Conservation (phyloP, 2,888 invertebrate species). For the Diaprepes abbreviatus region DNA sequence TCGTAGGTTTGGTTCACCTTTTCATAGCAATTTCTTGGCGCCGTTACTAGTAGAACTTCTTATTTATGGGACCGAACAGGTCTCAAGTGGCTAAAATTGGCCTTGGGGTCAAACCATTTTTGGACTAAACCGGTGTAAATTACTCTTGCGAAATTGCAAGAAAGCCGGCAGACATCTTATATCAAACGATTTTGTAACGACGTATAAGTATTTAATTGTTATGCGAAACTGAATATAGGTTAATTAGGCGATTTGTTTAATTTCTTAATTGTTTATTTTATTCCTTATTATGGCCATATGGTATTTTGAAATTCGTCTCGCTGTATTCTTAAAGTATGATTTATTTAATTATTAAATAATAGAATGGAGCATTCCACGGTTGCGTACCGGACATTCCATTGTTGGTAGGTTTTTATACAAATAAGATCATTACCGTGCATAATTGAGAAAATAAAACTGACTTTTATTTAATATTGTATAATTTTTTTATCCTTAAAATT, state of each 20-base stretch:
- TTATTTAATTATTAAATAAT: no score
- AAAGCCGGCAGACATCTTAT: constrained; percentile 1
- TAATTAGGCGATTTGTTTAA: not conserved
- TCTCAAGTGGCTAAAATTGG: constrained; percentile 27
- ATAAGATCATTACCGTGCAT: no score
- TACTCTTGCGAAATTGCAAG: constrained; percentile 10
- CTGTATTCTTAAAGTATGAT: no score
- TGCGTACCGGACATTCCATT: no score
- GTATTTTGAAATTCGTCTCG: no score
- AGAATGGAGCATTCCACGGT: no score
- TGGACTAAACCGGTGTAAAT: constrained; percentile 5
- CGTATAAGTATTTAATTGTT: constrained; percentile 1
- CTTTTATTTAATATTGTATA: no score
- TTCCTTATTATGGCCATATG: no score
- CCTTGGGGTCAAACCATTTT: constrained; percentile 20
- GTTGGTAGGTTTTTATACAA: no score
- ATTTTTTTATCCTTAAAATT: no score
- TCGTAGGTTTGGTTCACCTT: constrained; percentile 34
- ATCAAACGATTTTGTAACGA: not conserved
- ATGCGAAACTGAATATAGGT: not conserved
- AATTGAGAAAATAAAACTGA: no score
- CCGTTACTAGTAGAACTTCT: constrained; percentile 13
- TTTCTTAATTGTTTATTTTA: no score
- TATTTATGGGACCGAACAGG: constrained; percentile 25
- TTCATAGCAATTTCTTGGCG: constrained; percentile 27